A percentile compares a stretch with the other conserved stretches of the same genome.
Conservation (phyloP, 2,113 vertebrate genomes). For the Pachycephala philippinensis region DNA sequence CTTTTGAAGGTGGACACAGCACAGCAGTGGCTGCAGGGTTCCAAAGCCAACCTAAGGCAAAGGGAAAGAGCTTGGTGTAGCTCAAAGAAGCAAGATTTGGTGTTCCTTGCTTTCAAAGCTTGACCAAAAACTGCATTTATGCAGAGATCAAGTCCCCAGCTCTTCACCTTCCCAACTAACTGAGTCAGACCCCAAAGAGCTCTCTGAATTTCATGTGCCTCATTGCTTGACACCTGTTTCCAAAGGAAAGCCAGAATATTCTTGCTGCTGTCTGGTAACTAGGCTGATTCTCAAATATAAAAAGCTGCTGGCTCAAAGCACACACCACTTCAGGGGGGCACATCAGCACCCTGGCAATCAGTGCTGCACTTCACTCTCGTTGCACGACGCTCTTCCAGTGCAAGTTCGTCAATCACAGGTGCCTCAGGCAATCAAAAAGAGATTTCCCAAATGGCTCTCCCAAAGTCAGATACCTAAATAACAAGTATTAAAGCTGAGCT, state of each 20-base stretch:
- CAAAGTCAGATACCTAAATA: background rate
- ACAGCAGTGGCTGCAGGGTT: background rate
- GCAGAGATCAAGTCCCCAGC: background rate
- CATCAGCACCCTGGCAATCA: background rate
- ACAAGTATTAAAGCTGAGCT: background rate
- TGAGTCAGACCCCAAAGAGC: background rate
- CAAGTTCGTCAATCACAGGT: background rate
- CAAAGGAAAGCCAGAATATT: background rate
- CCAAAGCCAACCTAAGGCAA: background rate
- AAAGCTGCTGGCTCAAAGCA: background rate
- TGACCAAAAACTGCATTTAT: background rate
- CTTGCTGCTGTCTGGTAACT: background rate
- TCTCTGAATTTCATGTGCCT: background rate
- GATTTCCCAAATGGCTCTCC: background rate
- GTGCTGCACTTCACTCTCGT: background rate
- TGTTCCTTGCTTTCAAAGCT: background rate
- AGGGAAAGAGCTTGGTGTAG: background rate
- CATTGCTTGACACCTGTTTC: background rate
- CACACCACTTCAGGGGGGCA: background rate
- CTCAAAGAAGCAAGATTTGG: background rate
- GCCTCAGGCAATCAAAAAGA: background rate
- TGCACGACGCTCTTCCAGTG: background rate
- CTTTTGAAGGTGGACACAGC: background rate
- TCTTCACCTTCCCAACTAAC: background rate
- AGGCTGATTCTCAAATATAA: background rate